A percentile compares a stretch with the other conserved stretches of the same genome.
phyloP scores from a whole-genome alignment of 2,888 invertebrate genomes.

The Idaea aversata region DNA sequence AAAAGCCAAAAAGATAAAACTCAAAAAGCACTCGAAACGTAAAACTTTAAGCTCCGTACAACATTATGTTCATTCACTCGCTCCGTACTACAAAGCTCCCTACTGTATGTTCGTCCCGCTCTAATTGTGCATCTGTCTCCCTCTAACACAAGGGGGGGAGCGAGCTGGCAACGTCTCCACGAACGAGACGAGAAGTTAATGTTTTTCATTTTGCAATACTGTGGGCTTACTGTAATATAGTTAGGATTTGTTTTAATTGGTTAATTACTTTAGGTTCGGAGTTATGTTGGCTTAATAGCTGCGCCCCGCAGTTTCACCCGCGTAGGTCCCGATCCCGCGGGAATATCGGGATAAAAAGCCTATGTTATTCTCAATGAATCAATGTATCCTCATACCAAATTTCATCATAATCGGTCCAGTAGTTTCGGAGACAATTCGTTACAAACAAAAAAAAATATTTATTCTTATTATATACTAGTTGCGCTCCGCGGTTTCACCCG shows the following conservation, averaged over 20 bases:
- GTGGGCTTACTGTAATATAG: not conserved
- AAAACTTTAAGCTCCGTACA: slow-evolving; percentile 1
- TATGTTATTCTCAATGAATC: too few species aligned
- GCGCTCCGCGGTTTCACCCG: too few species aligned
- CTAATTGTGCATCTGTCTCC: not conserved
- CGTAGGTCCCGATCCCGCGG: too few species aligned
- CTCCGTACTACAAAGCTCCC: slow-evolving; percentile 1
- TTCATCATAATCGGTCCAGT: too few species aligned
- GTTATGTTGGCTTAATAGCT: too few species aligned
- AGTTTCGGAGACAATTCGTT: too few species aligned
- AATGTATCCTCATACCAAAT: too few species aligned
- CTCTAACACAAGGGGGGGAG: not conserved
- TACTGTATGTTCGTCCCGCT: not conserved
- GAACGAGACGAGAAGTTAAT: not conserved
- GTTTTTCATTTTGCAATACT: not conserved
- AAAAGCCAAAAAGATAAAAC: not conserved
- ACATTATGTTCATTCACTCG: not conserved
- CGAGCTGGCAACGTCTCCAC: not conserved
- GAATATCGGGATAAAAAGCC: too few species aligned
- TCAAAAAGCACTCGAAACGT: not conserved
- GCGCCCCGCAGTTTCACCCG: too few species aligned
- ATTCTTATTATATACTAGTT: too few species aligned
- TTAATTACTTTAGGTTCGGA: not conserved
- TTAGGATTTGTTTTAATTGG: not conserved
- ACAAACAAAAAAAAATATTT: too few species aligned